Percentiles rank a stretch among this genome's conserved stretches.
These are phyloP conservation scores for Willisornis vidua DNA, from an alignment of 2,113 vertebrate genomes.

Conservation along the genomic window DNA sequence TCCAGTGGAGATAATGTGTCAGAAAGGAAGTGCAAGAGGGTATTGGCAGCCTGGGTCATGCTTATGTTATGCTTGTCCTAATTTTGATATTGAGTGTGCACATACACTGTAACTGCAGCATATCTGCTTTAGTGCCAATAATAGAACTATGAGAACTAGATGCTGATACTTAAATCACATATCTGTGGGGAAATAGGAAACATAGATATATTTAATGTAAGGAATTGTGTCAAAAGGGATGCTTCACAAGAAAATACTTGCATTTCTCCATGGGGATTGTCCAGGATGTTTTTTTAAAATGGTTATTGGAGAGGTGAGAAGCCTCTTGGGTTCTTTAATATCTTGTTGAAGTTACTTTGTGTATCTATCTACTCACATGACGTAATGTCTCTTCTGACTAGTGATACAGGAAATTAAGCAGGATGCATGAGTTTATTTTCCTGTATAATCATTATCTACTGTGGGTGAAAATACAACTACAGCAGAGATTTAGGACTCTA, in stretches of 20 bases:
- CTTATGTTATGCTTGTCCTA: background rate
- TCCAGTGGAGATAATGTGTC: background rate
- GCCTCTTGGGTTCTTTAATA: background rate
- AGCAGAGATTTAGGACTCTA: background rate
- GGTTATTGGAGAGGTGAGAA: background rate
- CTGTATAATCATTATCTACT: background rate
- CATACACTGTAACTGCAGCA: accelerated
- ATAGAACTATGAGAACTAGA: background rate
- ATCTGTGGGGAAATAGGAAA: background rate
- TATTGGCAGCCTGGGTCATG: background rate
- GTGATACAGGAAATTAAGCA: background rate
- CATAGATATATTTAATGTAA: background rate
- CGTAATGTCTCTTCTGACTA: background rate
- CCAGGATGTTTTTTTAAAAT: background rate
- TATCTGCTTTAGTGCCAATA: background rate
- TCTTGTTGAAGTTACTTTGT: background rate
- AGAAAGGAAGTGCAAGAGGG: background rate
- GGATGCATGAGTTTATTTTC: background rate
- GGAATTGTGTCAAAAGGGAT: background rate
- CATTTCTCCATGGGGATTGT: background rate
- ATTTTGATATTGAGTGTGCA: background rate
- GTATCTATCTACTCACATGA: background rate
- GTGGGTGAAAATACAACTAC: background rate
- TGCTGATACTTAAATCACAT: background rate
- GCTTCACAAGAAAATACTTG: background rate